These are phyloP conservation scores for Perca fluviatilis DNA, from an alignment of 2,113 vertebrate genomes.

Conservation along the genomic window DNA sequence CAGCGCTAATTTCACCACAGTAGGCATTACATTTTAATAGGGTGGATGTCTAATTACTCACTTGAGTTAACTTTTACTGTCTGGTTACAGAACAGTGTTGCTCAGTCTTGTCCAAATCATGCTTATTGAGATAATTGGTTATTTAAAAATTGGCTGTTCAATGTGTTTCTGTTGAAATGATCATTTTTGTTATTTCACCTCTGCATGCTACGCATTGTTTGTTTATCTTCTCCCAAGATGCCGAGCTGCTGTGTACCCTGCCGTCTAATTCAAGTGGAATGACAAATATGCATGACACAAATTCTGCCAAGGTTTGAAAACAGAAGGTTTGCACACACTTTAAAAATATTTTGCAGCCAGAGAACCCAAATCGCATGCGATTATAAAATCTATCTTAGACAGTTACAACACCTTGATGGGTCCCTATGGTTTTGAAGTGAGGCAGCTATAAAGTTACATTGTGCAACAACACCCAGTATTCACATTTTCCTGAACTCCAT, in stretches of 20 bases:
- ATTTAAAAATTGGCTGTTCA: background rate
- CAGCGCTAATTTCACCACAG: background rate
- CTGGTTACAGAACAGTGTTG: background rate
- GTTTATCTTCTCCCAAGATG: background rate
- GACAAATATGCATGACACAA: constrained; percentile 6
- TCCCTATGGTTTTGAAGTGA: background rate
- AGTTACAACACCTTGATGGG: background rate
- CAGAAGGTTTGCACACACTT: background rate
- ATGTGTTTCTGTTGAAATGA: background rate
- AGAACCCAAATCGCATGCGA: background rate
- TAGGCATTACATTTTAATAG: background rate
- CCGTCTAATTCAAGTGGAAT: background rate
- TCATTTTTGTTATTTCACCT: too few relatives aligned
- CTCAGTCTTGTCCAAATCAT: background rate
- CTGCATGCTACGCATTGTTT: background rate
- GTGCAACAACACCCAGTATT: constrained; percentile 6
- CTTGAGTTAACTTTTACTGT: background rate
- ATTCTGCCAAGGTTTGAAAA: background rate
- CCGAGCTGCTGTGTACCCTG: accelerated
- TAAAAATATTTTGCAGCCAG: background rate
- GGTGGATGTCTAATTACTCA: background rate
- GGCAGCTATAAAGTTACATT: background rate
- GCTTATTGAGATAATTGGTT: background rate
- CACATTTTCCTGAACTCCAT: constrained; percentile 18
- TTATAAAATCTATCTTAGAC: background rate